A percentile compares a stretch with the other conserved stretches of the same genome.
phyloP scores from a whole-genome alignment of 2,888 invertebrate species.

The Rhorus exstirpatorius region DNA sequence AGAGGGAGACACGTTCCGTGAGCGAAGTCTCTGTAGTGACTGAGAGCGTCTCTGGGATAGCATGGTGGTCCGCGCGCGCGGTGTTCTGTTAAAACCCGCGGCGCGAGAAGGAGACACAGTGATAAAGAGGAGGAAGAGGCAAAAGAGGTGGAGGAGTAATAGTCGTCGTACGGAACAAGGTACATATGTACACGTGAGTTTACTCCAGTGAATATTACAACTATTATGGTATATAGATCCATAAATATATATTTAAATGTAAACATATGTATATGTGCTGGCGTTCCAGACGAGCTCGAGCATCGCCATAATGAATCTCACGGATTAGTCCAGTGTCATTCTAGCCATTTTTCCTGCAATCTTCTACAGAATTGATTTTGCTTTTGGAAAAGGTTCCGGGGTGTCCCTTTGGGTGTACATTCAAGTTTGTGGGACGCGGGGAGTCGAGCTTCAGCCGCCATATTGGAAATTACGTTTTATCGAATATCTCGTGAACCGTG shows the following conservation, averaged over 20 bases:
- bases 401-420: too few relatives aligned
- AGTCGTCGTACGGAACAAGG: constrained; percentile 51
- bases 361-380: too few relatives aligned
- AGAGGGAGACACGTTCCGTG: constrained; percentile 71
- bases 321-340: background rate
- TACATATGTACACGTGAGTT: constrained; percentile 61
- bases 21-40: constrained; percentile 78
- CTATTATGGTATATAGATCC: constrained; percentile 21
- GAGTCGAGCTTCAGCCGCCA: too few relatives aligned
- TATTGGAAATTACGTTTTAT: too few relatives aligned
- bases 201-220: constrained; percentile 52
- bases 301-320: background rate
- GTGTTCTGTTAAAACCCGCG: constrained; percentile 65
- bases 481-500: too few relatives aligned
- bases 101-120: constrained; percentile 59
- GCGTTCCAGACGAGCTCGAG: background rate
- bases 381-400: too few relatives aligned
- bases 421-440: too few relatives aligned
- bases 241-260: constrained; percentile 22
- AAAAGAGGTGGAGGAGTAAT: constrained; percentile 64
- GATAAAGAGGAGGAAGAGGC: constrained; percentile 64
- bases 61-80: constrained; percentile 70
- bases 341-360: too few relatives aligned
- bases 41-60: constrained; percentile 75
- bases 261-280: background rate